phyloP scores from a whole-genome alignment of 2,888 invertebrate genomes.

The Dugesia japonica region DNA sequence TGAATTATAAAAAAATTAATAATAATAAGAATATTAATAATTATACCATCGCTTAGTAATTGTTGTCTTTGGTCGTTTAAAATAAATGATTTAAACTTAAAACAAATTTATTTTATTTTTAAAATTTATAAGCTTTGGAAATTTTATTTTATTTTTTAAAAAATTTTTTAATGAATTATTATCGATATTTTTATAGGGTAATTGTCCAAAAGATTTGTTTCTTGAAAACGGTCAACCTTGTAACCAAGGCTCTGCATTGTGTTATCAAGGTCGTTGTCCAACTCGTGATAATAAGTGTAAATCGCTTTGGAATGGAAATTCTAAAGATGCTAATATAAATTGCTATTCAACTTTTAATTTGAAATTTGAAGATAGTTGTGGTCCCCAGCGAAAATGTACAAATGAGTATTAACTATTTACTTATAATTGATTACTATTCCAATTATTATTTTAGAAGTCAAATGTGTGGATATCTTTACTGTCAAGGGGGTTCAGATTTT shows the following conservation, averaged over 20 bases:
- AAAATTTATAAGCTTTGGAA: too few relatives aligned
- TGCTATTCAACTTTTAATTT: slow-evolving; percentile 27
- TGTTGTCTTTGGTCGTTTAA: too few relatives aligned
- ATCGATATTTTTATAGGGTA: too few relatives aligned
- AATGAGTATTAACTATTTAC: neutral
- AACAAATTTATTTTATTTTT: too few relatives aligned
- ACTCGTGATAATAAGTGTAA: slow-evolving; percentile 28
- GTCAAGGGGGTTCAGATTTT: slow-evolving; percentile 21
- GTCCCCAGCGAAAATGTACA: slow-evolving; percentile 10
- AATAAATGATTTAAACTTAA: too few relatives aligned
- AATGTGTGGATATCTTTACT: slow-evolving; percentile 32
- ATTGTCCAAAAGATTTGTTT: slow-evolving; percentile 26
- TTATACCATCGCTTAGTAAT: too few relatives aligned
- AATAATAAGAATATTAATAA: too few relatives aligned
- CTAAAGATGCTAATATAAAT: slow-evolving; percentile 27
- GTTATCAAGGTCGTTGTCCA: slow-evolving; percentile 33
- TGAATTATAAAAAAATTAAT: too few relatives aligned
- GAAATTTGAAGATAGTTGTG: slow-evolving; percentile 23
- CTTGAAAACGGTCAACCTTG: slow-evolving; percentile 34
- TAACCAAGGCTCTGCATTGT: slow-evolving; percentile 24
- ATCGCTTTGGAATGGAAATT: slow-evolving; percentile 26
- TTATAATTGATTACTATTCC: too few relatives aligned
- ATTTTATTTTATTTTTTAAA: too few relatives aligned
- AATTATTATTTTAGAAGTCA: slow-evolving; percentile 20
- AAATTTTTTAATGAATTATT: too few relatives aligned